Evolutionary conservation across 1,140 invertebrate species (phyloP).

Genomic region (Bombus pascuorum): DNA sequence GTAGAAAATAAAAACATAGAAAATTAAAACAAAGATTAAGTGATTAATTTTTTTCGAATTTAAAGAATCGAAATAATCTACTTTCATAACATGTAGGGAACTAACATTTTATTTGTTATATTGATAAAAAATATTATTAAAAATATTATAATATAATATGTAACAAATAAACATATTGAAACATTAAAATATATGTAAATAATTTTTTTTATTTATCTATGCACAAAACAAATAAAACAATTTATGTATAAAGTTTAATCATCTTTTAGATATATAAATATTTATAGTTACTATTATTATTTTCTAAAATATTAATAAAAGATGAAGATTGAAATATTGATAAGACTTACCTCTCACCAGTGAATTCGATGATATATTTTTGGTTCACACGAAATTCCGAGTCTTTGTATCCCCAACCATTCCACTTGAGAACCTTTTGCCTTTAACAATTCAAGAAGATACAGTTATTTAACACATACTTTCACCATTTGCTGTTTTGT

Average conservation of each 20-base stretch:
- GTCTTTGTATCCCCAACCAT: conserved; percentile 99
- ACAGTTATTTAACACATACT: neutral
- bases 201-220: neutral
- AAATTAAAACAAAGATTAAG: too few relatives aligned
- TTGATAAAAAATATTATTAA: too few relatives aligned
- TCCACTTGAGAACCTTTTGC: conserved; percentile 96
- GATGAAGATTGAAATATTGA: neutral
- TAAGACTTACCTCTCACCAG: conserved; percentile 87
- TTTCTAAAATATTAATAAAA: neutral
- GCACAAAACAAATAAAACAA: neutral
- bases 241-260: neutral
- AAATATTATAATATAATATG: neutral
- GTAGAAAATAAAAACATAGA: too few relatives aligned
- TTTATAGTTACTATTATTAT: neutral
- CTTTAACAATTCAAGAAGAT: conserved; percentile 80
- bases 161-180: neutral
- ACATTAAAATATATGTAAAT: neutral
- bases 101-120: too few relatives aligned
- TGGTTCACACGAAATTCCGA: conserved; percentile 89
- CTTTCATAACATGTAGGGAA: too few relatives aligned
- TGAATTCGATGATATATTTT: conserved; percentile 86
- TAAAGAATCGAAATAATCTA: too few relatives aligned
- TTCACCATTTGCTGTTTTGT: neutral
- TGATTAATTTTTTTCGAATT: too few relatives aligned
- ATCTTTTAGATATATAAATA: neutral